Conservation (phyloP, 2,888 invertebrate genomes). For the Cremastinae sp. region DNA sequence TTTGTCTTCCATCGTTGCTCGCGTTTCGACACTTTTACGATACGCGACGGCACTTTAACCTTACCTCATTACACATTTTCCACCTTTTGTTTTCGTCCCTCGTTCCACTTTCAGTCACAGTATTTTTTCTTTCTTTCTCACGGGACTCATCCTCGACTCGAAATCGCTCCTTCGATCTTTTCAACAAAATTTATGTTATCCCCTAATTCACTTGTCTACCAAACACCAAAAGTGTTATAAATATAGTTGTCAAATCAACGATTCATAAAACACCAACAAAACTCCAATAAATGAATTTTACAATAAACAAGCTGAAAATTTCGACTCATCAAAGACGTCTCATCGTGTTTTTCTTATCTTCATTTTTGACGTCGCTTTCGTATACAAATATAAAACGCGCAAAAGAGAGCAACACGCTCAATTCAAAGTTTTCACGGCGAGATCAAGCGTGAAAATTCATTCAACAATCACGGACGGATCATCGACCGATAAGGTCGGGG, state of each 20-base stretch:
- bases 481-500: slow-evolving; percentile 65
- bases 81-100: slow-evolving; percentile 17
- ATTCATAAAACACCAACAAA: no score
- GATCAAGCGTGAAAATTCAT: slow-evolving; percentile 22
- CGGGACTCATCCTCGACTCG: slow-evolving; percentile 71
- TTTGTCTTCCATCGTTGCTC: slow-evolving; percentile 4
- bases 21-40: slow-evolving; percentile 7
- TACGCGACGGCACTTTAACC: neutral
- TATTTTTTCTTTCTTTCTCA: slow-evolving; percentile 59
- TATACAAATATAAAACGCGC: neutral
- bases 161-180: slow-evolving; percentile 68
- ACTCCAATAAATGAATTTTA: no score
- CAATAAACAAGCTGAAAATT: no score
- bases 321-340: no score
- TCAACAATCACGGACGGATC: slow-evolving; percentile 60
- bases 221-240: no score
- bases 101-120: slow-evolving; percentile 25
- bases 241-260: no score
- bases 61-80: neutral
- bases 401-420: no score
- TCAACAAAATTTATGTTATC: slow-evolving; percentile 48
- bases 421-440: no score
- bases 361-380: no score
- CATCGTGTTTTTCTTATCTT: no score
- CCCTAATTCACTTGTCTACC: slow-evolving; percentile 48